Evolutionary conservation across 2,113 vertebrate species (phyloP).

Genomic region (Nerophis lumbriciformis): DNA sequence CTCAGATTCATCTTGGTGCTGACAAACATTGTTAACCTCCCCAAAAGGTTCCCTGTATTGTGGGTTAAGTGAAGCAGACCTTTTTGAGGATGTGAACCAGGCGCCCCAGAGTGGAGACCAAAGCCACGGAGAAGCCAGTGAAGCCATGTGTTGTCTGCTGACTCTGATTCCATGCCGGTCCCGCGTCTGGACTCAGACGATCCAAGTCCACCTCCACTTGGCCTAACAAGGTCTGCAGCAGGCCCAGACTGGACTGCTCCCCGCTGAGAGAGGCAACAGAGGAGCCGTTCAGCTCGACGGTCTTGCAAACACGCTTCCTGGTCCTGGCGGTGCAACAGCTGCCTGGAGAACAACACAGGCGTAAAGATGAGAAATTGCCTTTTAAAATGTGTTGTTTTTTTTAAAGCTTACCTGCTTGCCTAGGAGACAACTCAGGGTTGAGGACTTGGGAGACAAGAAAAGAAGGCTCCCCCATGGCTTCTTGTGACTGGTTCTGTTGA

Average conservation of each 20-base stretch:
- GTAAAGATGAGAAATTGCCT: background rate
- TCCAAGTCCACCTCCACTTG: conserved; percentile 82
- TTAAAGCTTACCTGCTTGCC: conserved; percentile 56
- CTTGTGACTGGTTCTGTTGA: conserved; percentile 49
- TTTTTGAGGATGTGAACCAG: conserved; percentile 80
- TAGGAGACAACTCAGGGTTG: conserved; percentile 67
- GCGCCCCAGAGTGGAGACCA: conserved; percentile 80
- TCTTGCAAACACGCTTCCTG: conserved; percentile 39
- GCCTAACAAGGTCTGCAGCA: conserved; percentile 79
- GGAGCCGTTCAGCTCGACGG: conserved; percentile 46
- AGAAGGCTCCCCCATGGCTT: conserved; percentile 33
- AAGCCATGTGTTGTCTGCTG: conserved; percentile 64
- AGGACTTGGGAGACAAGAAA: conserved; percentile 72
- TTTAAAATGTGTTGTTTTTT: background rate
- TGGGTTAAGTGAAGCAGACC: conserved; percentile 57
- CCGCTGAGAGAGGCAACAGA: conserved; percentile 50
- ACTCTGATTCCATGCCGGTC: conserved; percentile 34
- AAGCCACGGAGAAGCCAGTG: conserved; percentile 81
- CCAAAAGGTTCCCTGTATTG: background rate
- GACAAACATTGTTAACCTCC: background rate
- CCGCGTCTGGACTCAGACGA: conserved; percentile 61
- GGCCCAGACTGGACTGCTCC: conserved; percentile 71
- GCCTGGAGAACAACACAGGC: background rate
- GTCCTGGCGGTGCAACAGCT: conserved; percentile 13
- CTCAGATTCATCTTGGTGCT: conserved; percentile 76